Base-by-base conservation (phyloP, 2,797 vertebrate species). In the Thaleichthys pacificus region DNA sequence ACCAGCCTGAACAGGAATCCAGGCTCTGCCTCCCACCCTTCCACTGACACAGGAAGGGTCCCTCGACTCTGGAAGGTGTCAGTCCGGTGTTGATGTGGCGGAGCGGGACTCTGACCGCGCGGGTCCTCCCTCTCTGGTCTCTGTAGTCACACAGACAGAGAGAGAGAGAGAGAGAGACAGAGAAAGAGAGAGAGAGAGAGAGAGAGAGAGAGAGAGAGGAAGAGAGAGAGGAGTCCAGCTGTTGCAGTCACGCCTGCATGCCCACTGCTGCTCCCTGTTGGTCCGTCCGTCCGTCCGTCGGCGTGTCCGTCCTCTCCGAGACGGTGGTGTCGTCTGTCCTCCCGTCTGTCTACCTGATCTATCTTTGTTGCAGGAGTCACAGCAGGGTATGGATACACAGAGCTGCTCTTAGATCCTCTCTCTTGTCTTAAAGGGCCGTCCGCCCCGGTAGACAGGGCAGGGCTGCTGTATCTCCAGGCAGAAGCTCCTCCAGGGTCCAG, bases 231-330 rank as follows among this genome's bases (percentile, higher is more conserved):
- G 86, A 82, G 89, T 90, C 88, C 89, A 89, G 88, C 89, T 89
- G 87, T 80, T 82, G 86, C 71, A 85, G 87, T 86, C 85, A 88
- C 77, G 82, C 88, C 69, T 15, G 86, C 90, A 89, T 88, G 85
- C 85, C 84, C 81, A 85, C 79, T 77, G 75, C 78, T 83, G 51
- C 56, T 49, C 76, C 83, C 81, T 81, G 70, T 88, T 80, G 83
- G 84, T 83, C 84, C 60, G 81, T 70, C 69, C 80, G 69, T 82
- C 30, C 58, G 58, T 15, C 69, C 77, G 68, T 82, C 67, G 80
- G 35, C 71, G 14, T 9, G n/a, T 56, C 17, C 56, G 8, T 64
- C 61, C 14, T 42, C 14, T 28, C 26, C 26, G 2, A 15, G 38
- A 5, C 22, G 54, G 14, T 14, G 21, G 49, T 61, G 14, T 68